Base-by-base conservation (phyloP, 2,888 invertebrate species). In the Thymelicus lineola region DNA sequence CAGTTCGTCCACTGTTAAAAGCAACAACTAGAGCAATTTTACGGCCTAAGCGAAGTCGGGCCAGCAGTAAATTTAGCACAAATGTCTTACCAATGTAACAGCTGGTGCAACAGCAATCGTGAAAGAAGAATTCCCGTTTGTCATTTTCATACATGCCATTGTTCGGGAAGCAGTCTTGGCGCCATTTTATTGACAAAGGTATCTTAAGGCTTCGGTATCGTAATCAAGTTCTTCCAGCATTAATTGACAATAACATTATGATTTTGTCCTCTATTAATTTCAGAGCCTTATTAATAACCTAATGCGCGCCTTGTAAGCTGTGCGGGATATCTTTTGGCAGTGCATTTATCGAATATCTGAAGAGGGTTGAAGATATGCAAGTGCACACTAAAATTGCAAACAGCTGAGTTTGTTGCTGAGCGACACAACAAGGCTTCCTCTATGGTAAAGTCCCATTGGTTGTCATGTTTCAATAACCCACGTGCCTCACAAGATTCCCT, bases 401-500 rank as follows among this genome's bases (percentile, higher is more conserved):
- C 12, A 77, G 71, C 10, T 53, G 17, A 77, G 58, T 66, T 75
- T 46, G 3, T 68, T 17, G 10, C 68, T 10, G 75, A 75, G 53
- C 69, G 67, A 70, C 73, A 75, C 60, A 70, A 71, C 55, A 70
- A 74, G 0, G 82, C 81, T 67, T 87, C 84, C 63, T 76, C 73
- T 65, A 83, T 66, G 4, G 36, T n/a, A n/a, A n/a, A n/a, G n/a
- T n/a, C n/a, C n/a, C n/a, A n/a, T n/a, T n/a, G n/a, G n/a, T n/a
- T n/a, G n/a, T n/a, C n/a, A n/a, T n/a, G n/a, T n/a, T n/a, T n/a
- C n/a, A n/a, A n/a, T n/a, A n/a, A n/a, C n/a, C 81, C 79, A 38
- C 75, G 60, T 12, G 70, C 72, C 67, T 77, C 70, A 74, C 84
- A 85, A 55, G 82, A 82, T 57, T 75, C 50, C 71, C 79, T 71